Base-by-base conservation (phyloP, 2,888 invertebrate genomes). In the Iselma pallidipennis region DNA sequence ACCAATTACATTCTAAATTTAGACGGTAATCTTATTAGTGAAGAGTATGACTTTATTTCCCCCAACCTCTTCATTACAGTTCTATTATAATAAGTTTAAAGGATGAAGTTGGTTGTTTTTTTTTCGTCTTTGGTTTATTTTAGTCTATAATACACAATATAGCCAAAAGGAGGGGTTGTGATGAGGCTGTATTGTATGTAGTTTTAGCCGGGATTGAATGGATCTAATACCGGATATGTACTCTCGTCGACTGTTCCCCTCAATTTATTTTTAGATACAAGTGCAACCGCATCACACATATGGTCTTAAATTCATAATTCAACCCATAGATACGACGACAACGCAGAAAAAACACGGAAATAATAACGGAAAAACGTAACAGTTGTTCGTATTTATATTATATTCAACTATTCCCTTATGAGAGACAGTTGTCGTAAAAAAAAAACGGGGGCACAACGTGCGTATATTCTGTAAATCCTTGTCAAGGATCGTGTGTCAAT, bases 231-330 rank as follows among this genome's bases (percentile, higher is more conserved):
- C 62, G 62, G 62, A 58, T 62, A 57, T 61, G 54, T 61, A 9
- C 10, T 10, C 42, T 42, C 14, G 49, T 54, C 51, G 48, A 57
- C 54, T 14, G 42, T 53, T 61, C 52, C 57, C 50, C 5, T 26
- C 37, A 33, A 29, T 45, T 52, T 62, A 62, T 62, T 62, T 62
- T 62, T 62, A 62, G 51, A 62, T 58, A 16, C 62, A 62, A 62
- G 62, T 62, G 62, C 51, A 59, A 19, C 23, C 42, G 21, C 37
- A 37, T 19, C 37, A 37, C 37, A 37, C 45, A 45, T 45, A 45
- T 45, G 45, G 45, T 10, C 45, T 21, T 21, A 19, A 45, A 45
- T 45, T 45, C 21, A 45, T 45, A 45, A 45, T 45, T 21, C 45
- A 45, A 45, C 12, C 21, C 21, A 3, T 12, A 21, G 45, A 45